Percentiles rank a stretch among this genome's conserved stretches.
Evolutionary conservation across 2,888 invertebrate species (phyloP).

Genomic region (Drosophila phalerata): DNA sequence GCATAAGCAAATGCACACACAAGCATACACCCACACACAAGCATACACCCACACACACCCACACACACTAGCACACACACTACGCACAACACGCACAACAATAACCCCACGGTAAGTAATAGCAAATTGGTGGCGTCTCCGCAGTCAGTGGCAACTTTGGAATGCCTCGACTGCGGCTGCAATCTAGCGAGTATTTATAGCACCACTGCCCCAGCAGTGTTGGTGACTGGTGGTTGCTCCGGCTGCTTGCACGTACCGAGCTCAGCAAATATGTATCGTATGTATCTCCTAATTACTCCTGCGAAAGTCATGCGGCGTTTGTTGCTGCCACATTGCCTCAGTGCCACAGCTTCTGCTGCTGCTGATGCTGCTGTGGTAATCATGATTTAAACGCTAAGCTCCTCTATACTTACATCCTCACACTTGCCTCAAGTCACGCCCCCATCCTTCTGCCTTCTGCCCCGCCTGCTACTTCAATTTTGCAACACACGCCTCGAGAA

Average conservation of each 20-base stretch:
- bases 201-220: constrained; percentile 3
- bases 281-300: constrained; percentile 67
- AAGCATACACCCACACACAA: constrained; percentile 4
- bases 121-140: constrained; percentile 69
- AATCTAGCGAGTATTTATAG: constrained; percentile 56
- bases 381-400: constrained; percentile 75
- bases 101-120: constrained; percentile 69
- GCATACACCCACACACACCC: constrained; percentile 4
- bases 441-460: not conserved
- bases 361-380: constrained; percentile 60
- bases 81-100: constrained; percentile 43
- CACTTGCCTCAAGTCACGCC: constrained; percentile 18
- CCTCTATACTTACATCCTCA: constrained; percentile 48
- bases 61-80: constrained; percentile 18
- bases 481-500: constrained; percentile 35
- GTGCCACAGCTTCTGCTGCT: not conserved
- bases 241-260: constrained; percentile 51
- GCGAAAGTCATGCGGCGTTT: constrained; percentile 50
- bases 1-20: constrained; percentile 66
- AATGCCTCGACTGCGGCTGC: constrained; percentile 47
- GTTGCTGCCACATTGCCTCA: constrained; percentile 14
- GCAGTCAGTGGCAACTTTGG: constrained; percentile 19
- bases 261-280: constrained; percentile 43
- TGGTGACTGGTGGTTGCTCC: constrained; percentile 23
- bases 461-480: constrained; percentile 34